phyloP scores from a whole-genome alignment of 2,888 invertebrate species.

The Watsonalla cultraria region DNA sequence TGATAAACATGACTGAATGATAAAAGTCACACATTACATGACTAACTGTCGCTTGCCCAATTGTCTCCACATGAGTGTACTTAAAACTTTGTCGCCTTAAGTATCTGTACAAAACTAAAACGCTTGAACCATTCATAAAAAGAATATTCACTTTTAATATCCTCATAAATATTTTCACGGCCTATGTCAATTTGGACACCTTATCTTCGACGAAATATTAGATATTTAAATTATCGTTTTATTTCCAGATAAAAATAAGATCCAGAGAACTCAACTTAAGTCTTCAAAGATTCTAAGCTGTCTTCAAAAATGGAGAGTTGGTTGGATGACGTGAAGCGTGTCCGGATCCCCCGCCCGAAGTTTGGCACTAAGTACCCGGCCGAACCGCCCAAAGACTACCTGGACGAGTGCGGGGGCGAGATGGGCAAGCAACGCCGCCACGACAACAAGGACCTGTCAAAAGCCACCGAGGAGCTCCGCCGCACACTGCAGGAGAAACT shows the following conservation, averaged over 20 bases:
- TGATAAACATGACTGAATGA: background rate
- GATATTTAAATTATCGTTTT: background rate
- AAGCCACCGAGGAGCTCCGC: constrained; percentile 87
- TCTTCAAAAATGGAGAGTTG: constrained; percentile 85
- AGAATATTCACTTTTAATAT: too few species aligned
- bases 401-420: constrained; percentile 80
- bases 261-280: background rate
- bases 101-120: too few species aligned
- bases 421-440: constrained; percentile 73
- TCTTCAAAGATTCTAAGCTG: background rate
- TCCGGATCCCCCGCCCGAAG: constrained; percentile 91
- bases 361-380: constrained; percentile 84
- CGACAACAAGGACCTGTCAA: constrained; percentile 78
- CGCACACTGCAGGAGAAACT: constrained; percentile 87
- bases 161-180: too few species aligned
- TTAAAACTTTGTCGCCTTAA: too few species aligned
- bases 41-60: background rate
- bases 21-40: background rate
- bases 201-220: background rate
- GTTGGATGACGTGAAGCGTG: constrained; percentile 89
- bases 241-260: constrained; percentile 8
- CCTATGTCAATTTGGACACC: too few species aligned
- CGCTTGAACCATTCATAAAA: too few species aligned
- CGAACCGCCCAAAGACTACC: constrained; percentile 89
- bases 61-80: background rate